Evolutionary conservation across 2,113 vertebrate genomes (phyloP).

Genomic region (Gracilinanus agilis): DNA sequence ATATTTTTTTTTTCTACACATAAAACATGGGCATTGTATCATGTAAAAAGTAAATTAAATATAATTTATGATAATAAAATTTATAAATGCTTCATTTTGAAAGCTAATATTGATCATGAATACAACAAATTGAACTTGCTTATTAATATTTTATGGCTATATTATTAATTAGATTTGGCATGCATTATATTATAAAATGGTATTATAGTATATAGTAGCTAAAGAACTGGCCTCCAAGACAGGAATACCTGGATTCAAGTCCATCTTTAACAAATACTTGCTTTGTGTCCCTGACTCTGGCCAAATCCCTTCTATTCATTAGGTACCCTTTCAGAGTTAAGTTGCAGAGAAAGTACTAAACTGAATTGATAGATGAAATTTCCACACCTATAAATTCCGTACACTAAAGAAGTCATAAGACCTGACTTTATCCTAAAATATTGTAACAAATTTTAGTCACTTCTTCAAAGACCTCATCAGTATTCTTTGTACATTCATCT

Average conservation of each 20-base stretch:
- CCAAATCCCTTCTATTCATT: background rate
- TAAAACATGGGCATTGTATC: background rate
- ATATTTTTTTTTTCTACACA: background rate
- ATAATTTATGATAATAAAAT: background rate
- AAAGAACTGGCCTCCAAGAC: background rate
- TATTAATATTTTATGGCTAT: background rate
- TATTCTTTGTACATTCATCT: background rate
- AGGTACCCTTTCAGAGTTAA: background rate
- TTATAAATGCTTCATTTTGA: background rate
- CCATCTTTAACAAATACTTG: background rate
- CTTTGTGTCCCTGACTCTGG: background rate
- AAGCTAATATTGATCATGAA: background rate
- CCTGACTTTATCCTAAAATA: background rate
- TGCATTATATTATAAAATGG: background rate
- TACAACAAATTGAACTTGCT: background rate
- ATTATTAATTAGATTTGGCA: background rate
- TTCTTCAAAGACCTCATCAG: background rate
- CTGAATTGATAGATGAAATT: background rate
- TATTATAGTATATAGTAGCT: background rate
- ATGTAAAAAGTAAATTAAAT: background rate
- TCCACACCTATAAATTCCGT: background rate
- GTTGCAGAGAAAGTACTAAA: background rate
- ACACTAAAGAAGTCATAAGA: too few species aligned
- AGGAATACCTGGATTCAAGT: background rate
- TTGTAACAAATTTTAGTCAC: background rate